Conservation (phyloP, 1,140 invertebrate genomes). For the Ceratosolen fusciceps region DNA sequence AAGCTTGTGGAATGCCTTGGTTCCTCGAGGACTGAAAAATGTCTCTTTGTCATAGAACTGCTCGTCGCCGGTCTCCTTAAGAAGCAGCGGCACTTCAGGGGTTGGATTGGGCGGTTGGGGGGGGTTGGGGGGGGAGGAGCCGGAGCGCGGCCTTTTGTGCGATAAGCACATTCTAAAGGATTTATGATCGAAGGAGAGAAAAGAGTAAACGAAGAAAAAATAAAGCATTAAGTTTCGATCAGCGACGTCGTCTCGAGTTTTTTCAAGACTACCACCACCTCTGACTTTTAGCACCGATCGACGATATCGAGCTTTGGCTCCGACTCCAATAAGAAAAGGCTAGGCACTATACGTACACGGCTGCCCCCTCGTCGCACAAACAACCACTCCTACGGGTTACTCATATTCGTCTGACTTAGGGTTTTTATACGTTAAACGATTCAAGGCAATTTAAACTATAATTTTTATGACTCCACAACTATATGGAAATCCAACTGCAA, state of each 20-base stretch:
- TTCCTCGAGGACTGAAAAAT: conserved; percentile 26
- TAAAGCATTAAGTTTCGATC: conserved; percentile 35
- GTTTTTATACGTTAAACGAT: background rate
- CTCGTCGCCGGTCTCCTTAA: background rate
- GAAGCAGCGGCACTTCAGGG: background rate
- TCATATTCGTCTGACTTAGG: background rate
- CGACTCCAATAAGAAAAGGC: too few relatives aligned
- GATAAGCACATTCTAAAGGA: conserved; percentile 31
- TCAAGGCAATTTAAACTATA: too few relatives aligned
- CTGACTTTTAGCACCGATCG: background rate
- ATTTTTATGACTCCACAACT: too few relatives aligned
- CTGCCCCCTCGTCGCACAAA: background rate
- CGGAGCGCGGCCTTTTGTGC: background rate
- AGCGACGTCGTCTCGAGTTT: background rate
- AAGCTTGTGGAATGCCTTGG: conserved; percentile 17
- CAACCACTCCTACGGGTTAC: too few relatives aligned
- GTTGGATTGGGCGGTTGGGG: too few relatives aligned
- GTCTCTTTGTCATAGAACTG: conserved; percentile 38
- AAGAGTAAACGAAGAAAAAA: conserved; percentile 13
- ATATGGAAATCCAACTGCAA: too few relatives aligned
- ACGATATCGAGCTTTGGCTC: background rate
- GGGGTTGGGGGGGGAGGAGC: too few relatives aligned
- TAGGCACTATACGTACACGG: too few relatives aligned
- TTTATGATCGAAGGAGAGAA: conserved; percentile 20
- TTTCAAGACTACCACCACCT: too few relatives aligned